Percentiles rank a stretch among this genome's conserved stretches.
Conservation (phyloP, 1,140 invertebrate species). For the Bombus impatiens region DNA sequence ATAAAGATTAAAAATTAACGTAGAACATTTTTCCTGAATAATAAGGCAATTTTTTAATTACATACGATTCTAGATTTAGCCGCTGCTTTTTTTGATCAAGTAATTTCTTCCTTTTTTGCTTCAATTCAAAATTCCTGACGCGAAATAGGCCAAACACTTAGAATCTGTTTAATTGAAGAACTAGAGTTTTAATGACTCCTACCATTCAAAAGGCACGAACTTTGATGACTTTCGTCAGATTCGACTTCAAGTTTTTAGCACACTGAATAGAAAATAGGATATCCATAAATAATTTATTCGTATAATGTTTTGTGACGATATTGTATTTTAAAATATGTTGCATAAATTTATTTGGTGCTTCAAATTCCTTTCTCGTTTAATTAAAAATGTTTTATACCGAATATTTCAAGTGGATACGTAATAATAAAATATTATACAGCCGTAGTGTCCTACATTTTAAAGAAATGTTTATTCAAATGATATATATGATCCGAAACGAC, state of each 20-base stretch:
- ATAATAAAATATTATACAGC: no score
- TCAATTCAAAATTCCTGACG: neutral
- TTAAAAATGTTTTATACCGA: no score
- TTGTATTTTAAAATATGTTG: no score
- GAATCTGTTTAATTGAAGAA: slow-evolving; percentile 2
- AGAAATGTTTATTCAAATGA: neutral
- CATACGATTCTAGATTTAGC: neutral
- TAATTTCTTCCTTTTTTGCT: neutral
- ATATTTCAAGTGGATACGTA: no score
- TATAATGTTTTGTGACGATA: no score
- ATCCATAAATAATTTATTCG: neutral
- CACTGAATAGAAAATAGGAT: neutral
- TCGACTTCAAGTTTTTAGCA: neutral
- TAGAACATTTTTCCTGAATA: neutral
- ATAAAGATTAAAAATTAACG: no score
- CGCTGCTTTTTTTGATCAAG: neutral
- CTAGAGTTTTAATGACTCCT: slow-evolving; percentile 12
- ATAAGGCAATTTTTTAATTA: neutral
- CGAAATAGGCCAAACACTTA: neutral
- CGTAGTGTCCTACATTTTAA: no score
- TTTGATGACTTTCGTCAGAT: neutral
- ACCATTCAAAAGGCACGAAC: neutral
- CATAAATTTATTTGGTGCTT: no score
- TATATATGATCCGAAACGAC: neutral
- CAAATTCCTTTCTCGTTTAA: no score